Percentiles rank a stretch among this genome's conserved stretches.
phyloP scores from a whole-genome alignment of 2,797 vertebrate genomes.

The Ceryle rudis region DNA sequence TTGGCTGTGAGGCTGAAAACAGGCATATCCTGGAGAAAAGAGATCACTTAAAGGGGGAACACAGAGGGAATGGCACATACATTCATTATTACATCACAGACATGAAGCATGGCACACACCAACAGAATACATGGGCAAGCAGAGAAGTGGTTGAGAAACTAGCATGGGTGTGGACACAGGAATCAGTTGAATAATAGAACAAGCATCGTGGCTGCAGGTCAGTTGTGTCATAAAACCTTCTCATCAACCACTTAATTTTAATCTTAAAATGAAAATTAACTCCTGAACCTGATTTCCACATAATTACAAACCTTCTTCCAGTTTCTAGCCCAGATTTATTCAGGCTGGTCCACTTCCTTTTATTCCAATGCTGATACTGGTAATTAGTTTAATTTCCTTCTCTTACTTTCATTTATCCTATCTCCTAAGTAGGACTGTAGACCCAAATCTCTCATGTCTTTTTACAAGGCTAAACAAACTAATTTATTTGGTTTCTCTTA shows the following conservation, averaged over 20 bases:
- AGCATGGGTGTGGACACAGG: neutral
- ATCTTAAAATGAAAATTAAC: conserved; percentile 11
- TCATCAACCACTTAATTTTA: neutral
- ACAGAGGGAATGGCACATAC: neutral
- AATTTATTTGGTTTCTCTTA: neutral
- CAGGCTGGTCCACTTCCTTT: neutral
- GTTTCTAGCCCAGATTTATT: neutral
- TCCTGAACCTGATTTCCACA: neutral
- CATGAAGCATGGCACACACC: neutral
- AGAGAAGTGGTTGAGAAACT: neutral
- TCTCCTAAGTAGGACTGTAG: neutral
- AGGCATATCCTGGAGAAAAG: neutral
- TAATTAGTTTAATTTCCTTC: conserved; percentile 18
- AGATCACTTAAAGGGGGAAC: neutral
- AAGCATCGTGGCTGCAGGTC: neutral
- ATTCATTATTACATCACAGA: neutral
- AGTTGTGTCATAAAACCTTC: neutral
- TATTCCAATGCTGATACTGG: neutral
- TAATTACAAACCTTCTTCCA: neutral
- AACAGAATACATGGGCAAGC: neutral
- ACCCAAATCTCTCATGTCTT: neutral
- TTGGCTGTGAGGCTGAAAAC: neutral
- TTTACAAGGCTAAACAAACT: neutral
- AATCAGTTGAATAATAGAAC: neutral
- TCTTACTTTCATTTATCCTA: neutral